phyloP scores from a whole-genome alignment of 1,140 invertebrate species.

The Caenorhabditis remanei region DNA sequence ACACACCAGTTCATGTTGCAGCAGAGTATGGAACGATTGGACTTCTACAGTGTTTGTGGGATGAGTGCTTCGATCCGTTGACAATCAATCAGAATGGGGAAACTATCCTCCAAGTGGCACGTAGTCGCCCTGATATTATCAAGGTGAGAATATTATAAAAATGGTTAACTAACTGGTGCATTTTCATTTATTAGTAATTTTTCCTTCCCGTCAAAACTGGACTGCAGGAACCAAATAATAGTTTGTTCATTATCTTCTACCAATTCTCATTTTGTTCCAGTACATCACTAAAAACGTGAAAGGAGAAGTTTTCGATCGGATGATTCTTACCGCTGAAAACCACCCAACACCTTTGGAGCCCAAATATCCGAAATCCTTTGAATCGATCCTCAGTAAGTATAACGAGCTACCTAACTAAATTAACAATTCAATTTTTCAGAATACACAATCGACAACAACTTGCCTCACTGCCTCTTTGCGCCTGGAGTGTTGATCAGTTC shows the following conservation, averaged over 20 bases:
- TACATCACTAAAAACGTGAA: slow-evolving; percentile 20
- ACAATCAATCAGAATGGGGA: slow-evolving; percentile 1
- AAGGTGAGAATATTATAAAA: not conserved
- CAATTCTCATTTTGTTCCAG: not conserved
- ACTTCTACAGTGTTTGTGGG: not conserved
- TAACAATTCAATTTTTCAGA: not conserved
- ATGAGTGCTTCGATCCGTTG: slow-evolving; percentile 6
- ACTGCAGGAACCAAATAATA: no score
- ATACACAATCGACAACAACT: slow-evolving; percentile 7
- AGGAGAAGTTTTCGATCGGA: not conserved
- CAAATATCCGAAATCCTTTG: not conserved
- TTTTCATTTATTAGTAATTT: not conserved
- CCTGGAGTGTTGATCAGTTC: not conserved
- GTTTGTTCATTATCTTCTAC: no score
- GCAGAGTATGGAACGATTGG: not conserved
- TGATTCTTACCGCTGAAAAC: not conserved
- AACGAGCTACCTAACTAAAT: not conserved
- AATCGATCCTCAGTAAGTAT: not conserved
- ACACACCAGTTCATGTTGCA: slow-evolving; percentile 26
- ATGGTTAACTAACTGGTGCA: not conserved
- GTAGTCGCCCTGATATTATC: not conserved
- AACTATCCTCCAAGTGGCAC: slow-evolving; percentile 16
- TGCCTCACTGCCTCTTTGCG: not conserved
- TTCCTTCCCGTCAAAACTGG: no score
- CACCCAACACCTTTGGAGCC: not conserved